These are phyloP conservation scores for Saturnia pavonia DNA, from an alignment of 2,888 invertebrate species.

Conservation along the genomic window DNA sequence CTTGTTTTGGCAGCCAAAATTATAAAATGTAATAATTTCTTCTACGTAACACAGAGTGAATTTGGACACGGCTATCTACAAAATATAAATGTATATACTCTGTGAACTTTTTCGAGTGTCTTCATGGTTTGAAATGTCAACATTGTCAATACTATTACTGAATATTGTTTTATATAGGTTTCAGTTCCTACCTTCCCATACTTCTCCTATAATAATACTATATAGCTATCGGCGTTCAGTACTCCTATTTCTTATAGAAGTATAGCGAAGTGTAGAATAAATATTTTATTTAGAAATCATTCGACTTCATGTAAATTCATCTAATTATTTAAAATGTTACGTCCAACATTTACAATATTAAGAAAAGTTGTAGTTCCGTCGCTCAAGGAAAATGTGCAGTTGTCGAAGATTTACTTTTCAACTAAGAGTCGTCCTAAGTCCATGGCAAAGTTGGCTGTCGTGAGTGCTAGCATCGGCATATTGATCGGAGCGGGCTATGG, in stretches of 20 bases:
- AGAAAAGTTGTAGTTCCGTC: conserved; percentile 60
- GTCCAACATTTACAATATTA: conserved; percentile 59
- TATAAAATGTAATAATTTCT: too few relatives aligned
- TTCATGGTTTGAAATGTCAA: too few relatives aligned
- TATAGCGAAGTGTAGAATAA: not conserved
- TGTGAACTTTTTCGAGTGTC: too few relatives aligned
- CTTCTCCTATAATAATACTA: too few relatives aligned
- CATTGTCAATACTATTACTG: too few relatives aligned
- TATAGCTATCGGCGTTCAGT: too few relatives aligned
- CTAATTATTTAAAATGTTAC: conserved; percentile 60
- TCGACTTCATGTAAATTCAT: not conserved
- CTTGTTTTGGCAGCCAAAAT: too few relatives aligned
- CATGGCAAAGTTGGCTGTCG: conserved; percentile 75
- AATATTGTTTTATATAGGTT: too few relatives aligned
- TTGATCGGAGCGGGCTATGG: conserved; percentile 80
- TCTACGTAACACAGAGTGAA: too few relatives aligned
- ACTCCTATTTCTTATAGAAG: not conserved
- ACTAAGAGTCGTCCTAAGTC: conserved; percentile 66
- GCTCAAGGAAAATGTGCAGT: conserved; percentile 52
- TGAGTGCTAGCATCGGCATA: conserved; percentile 83
- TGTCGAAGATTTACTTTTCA: conserved; percentile 58
- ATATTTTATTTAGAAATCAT: not conserved
- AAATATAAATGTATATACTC: too few relatives aligned
- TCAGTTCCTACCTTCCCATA: too few relatives aligned
- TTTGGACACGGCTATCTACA: too few relatives aligned